Evolutionary conservation across 2,797 vertebrate genomes (phyloP).

Genomic region (Phyllotis vaccarum): DNA sequence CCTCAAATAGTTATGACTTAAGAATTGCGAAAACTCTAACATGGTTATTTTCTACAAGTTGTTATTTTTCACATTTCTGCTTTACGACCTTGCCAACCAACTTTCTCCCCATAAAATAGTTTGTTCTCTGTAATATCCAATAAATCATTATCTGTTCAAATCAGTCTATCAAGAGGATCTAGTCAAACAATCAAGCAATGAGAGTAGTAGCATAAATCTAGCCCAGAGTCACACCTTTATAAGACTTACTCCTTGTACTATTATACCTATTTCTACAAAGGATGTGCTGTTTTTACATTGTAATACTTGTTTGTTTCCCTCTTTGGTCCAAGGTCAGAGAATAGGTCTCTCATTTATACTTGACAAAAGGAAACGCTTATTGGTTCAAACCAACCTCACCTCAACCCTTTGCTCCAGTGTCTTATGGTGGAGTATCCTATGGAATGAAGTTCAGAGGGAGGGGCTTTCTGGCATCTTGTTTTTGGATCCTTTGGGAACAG

Average conservation of each 20-base stretch:
- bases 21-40: neutral
- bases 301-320: slow-evolving; percentile 6
- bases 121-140: neutral
- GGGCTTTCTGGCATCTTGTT: neutral
- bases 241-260: neutral
- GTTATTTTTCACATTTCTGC: neutral
- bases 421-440: neutral
- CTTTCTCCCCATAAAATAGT: neutral
- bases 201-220: neutral
- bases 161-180: neutral
- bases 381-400: neutral
- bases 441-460: neutral
- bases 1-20: slow-evolving; percentile 1
- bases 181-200: slow-evolving; percentile 41
- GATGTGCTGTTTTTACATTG: neutral
- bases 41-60: neutral
- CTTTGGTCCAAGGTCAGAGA: slow-evolving; percentile 18
- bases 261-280: neutral
- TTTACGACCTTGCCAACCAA: neutral
- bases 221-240: neutral
- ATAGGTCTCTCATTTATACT: slow-evolving; percentile 41
- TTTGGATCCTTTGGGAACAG: neutral
- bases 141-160: neutral
- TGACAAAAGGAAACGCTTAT: slow-evolving; percentile 39
- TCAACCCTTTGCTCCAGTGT: neutral